Evolutionary conservation across 2,888 invertebrate genomes (phyloP).

Genomic region (Aspidiotus destructor): DNA sequence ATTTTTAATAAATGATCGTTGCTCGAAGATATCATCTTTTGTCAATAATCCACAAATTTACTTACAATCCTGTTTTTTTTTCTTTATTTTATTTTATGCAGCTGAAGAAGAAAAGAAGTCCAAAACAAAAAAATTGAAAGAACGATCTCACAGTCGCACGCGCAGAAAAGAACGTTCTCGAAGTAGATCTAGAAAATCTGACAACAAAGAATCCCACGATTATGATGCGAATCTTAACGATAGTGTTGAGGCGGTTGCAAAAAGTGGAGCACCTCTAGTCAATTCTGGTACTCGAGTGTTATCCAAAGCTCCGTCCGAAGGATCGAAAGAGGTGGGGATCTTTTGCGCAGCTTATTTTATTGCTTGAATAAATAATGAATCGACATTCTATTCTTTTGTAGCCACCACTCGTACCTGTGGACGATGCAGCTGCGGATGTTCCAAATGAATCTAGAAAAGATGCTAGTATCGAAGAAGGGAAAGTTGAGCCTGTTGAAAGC

Average conservation of each 20-base stretch:
- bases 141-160: constrained; percentile 44
- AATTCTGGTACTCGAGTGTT: constrained; percentile 36
- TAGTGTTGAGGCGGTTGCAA: constrained; percentile 22
- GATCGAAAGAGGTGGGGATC: constrained; percentile 29
- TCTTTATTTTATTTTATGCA: neutral
- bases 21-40: neutral
- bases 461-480: constrained; percentile 8
- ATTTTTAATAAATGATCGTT: neutral
- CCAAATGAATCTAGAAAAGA: constrained; percentile 10
- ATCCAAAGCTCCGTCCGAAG: constrained; percentile 40
- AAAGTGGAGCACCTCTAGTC: constrained; percentile 28
- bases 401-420: neutral
- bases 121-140: constrained; percentile 45
- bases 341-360: neutral
- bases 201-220: constrained; percentile 35
- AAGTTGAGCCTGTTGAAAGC: constrained; percentile 48
- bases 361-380: neutral
- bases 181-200: constrained; percentile 36
- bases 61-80: too few relatives aligned
- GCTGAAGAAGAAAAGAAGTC: constrained; percentile 25
- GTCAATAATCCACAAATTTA: neutral
- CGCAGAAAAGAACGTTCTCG: constrained; percentile 38
- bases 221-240: constrained; percentile 28
- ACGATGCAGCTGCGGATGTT: neutral
- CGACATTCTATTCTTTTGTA: neutral